Conservation (phyloP, 2,113 vertebrate genomes). For the Pionites leucogaster region DNA sequence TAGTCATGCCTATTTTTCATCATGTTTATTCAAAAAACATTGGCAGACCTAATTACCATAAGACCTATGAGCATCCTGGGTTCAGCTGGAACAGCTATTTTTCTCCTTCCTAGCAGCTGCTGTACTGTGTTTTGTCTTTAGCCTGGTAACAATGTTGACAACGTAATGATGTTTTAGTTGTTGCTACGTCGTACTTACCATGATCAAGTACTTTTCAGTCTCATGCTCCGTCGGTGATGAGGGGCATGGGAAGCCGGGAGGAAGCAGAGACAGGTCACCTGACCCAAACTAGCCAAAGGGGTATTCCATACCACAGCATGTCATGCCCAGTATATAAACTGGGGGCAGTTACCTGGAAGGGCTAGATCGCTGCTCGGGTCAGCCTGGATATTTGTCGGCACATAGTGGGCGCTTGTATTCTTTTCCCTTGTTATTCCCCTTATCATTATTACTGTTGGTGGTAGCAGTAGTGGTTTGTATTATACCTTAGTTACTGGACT, state of each 20-base stretch:
- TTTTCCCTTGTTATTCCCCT: too few species aligned
- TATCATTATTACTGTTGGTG: too few species aligned
- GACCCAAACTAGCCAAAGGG: too few species aligned
- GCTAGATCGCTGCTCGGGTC: background rate
- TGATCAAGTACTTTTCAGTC: background rate
- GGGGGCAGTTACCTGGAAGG: background rate
- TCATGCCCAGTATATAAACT: too few species aligned
- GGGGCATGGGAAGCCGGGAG: background rate
- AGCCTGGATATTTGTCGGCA: accelerated
- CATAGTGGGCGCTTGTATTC: too few species aligned
- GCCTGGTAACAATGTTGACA: background rate
- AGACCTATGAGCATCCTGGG: background rate
- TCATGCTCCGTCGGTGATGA: background rate
- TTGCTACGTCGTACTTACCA: background rate
- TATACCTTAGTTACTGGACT: background rate
- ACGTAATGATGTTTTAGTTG: background rate
- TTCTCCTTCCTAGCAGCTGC: background rate
- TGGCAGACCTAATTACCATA: background rate
- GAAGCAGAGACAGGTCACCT: too few species aligned
- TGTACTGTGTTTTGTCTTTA: background rate
- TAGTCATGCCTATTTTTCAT: background rate
- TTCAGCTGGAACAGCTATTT: background rate
- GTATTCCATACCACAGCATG: too few species aligned
- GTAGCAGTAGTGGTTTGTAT: background rate
- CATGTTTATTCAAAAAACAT: background rate